Percentiles rank a stretch among this genome's conserved stretches.
These are phyloP conservation scores for Dipodomys ordii DNA, from an alignment of 2,113 vertebrate genomes.

Conservation along the genomic window DNA sequence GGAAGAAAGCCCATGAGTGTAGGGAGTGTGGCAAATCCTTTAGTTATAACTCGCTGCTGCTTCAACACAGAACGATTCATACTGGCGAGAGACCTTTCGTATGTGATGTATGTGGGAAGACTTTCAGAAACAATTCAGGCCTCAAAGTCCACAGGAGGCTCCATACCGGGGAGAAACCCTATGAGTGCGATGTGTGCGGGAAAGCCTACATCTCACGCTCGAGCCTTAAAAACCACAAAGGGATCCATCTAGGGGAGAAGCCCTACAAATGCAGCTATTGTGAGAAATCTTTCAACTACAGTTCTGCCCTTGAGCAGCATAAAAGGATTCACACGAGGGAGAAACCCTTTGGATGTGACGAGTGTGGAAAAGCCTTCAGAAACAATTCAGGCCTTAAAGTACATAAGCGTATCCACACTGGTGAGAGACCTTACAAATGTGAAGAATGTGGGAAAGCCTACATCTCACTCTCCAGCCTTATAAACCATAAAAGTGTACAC, in stretches of 20 bases:
- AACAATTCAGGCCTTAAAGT: constrained; percentile 84
- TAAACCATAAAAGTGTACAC: constrained; percentile 86
- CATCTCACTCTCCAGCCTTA: constrained; percentile 83
- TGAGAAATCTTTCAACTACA: constrained; percentile 83
- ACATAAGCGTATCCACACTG: constrained; percentile 84
- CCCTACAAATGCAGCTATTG: constrained; percentile 83
- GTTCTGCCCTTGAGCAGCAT: constrained; percentile 82
- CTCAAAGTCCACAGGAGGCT: constrained; percentile 81
- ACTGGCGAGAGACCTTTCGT: constrained; percentile 81
- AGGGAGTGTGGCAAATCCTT: constrained; percentile 81
- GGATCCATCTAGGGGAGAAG: constrained; percentile 82
- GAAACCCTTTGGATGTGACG: constrained; percentile 82
- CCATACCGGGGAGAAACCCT: constrained; percentile 85
- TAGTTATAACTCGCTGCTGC: constrained; percentile 80
- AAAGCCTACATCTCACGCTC: constrained; percentile 83
- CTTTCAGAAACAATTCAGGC: constrained; percentile 83
- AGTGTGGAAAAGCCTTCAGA: constrained; percentile 84
- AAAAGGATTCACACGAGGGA: constrained; percentile 83
- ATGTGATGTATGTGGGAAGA: constrained; percentile 83
- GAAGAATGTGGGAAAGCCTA: constrained; percentile 84
- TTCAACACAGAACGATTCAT: constrained; percentile 82
- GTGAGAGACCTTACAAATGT: constrained; percentile 85
- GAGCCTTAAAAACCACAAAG: constrained; percentile 84
- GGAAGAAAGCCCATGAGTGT: constrained; percentile 82
- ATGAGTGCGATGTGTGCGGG: constrained; percentile 81